Conservation (phyloP, 2,113 vertebrate species). For the Ariopsis seemanni region DNA sequence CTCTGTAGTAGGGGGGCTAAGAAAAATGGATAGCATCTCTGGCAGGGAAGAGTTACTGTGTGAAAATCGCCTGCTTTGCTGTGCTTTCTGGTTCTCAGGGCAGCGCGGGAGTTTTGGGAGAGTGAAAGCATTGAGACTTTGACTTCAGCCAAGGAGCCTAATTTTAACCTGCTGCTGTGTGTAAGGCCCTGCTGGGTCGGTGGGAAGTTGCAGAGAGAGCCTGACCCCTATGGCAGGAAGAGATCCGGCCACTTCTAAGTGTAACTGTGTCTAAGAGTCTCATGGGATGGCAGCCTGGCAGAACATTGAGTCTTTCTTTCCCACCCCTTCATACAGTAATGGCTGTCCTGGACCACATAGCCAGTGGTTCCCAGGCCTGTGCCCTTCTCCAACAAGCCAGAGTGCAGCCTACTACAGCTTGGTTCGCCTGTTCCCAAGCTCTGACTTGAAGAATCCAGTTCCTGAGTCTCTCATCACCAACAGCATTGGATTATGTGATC, state of each 20-base stretch:
- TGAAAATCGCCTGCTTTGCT: conserved; percentile 71
- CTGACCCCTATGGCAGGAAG: conserved; percentile 91
- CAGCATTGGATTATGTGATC: conserved; percentile 1
- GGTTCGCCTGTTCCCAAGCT: background rate
- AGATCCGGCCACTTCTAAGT: conserved; percentile 81
- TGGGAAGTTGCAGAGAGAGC: conserved; percentile 95
- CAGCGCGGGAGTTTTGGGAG: conserved; percentile 68
- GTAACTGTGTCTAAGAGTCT: conserved; percentile 76
- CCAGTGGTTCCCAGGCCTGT: conserved; percentile 71
- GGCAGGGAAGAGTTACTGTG: conserved; percentile 70
- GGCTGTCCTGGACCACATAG: conserved; percentile 50
- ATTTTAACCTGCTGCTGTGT: conserved; percentile 54
- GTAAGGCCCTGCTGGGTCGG: conserved; percentile 67
- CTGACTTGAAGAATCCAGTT: background rate
- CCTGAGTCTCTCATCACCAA: background rate
- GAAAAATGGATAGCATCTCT: conserved; percentile 47
- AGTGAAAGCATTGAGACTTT: conserved; percentile 21
- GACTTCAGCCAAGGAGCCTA: conserved; percentile 42
- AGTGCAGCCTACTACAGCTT: background rate
- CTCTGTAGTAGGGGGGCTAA: conserved; percentile 35
- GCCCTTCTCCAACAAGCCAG: conserved; percentile 40
- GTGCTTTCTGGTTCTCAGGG: conserved; percentile 69
- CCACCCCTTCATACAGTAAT: conserved; percentile 74
- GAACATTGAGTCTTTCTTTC: conserved; percentile 86
- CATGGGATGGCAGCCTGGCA: conserved; percentile 86